A percentile compares a stretch with the other conserved stretches of the same genome.
These are phyloP conservation scores for Geopemphigus sp. DNA, from an alignment of 1,140 invertebrate species.

Conservation along the genomic window DNA sequence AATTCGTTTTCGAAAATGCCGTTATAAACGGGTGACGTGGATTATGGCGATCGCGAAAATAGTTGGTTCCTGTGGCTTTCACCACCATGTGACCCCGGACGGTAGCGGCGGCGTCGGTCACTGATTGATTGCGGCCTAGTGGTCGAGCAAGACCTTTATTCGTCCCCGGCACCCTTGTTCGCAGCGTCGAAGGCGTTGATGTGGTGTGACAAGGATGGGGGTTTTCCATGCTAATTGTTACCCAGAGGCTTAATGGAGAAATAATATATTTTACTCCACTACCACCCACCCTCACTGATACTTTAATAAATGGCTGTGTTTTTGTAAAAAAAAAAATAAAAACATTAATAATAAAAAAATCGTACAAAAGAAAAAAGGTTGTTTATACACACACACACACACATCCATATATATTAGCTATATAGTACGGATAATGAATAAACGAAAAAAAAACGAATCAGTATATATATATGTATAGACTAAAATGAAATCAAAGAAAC, in stretches of 20 bases:
- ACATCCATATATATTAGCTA: no score
- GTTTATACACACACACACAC: no score
- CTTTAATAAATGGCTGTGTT: conserved; percentile 45
- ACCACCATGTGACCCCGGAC: no score
- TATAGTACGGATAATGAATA: no score
- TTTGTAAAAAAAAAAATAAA: conserved; percentile 23
- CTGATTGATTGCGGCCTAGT: conserved; percentile 16
- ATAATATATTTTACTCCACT: conserved; percentile 27
- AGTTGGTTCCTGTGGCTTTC: background rate
- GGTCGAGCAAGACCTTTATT: conserved; percentile 6
- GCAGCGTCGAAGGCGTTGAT: no score
- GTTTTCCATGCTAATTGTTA: conserved; percentile 27
- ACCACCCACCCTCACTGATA: background rate
- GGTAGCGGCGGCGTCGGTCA: no score
- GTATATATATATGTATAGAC: no score
- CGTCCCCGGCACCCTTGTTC: background rate
- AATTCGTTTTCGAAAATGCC: no score
- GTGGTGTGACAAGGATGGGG: no score
- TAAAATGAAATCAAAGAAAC: background rate
- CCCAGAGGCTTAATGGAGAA: conserved; percentile 14
- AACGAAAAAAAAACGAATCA: no score
- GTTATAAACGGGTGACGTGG: no score
- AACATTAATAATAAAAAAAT: background rate
- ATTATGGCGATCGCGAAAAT: background rate
- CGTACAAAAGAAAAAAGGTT: background rate